phyloP scores from a whole-genome alignment of 2,888 invertebrate species.

The Drosophila melanosoma region DNA sequence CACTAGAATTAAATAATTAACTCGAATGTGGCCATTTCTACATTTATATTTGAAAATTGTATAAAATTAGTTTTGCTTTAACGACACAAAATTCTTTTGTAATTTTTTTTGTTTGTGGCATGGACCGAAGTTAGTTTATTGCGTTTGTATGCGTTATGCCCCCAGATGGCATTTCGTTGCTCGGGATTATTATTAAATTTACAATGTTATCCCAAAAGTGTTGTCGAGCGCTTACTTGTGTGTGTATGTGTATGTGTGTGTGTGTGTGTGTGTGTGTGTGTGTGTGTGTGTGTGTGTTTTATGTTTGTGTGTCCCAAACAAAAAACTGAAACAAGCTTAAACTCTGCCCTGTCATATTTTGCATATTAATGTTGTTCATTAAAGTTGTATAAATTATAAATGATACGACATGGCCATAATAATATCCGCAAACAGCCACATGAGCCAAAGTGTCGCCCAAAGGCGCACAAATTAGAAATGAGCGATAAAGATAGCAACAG shows the following conservation, averaged over 20 bases:
- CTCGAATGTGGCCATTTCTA: conserved; percentile 13
- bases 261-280: conserved; percentile 13
- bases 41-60: conserved; percentile 67
- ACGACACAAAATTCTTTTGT: conserved; percentile 36
- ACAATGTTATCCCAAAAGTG: conserved; percentile 77
- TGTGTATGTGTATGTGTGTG: conserved; percentile 2
- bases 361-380: conserved; percentile 79
- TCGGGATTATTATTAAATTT: conserved; percentile 70
- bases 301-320: conserved; percentile 5
- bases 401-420: conserved; percentile 53
- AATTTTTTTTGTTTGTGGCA: background rate
- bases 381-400: conserved; percentile 78
- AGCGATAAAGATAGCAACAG: conserved; percentile 1
- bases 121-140: conserved; percentile 6
- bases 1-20: conserved; percentile 48
- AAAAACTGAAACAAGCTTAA: conserved; percentile 18
- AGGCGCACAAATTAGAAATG: conserved; percentile 7
- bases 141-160: conserved; percentile 34
- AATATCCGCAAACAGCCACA: conserved; percentile 24
- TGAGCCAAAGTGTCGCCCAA: conserved; percentile 28
- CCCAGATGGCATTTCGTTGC: conserved; percentile 8
- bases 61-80: conserved; percentile 71
- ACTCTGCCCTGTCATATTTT: conserved; percentile 54
- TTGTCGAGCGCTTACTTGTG: conserved; percentile 48
- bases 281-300: conserved; percentile 12